Base-by-base conservation (phyloP, 2,797 vertebrate species). In the Scolopax rusticola region DNA sequence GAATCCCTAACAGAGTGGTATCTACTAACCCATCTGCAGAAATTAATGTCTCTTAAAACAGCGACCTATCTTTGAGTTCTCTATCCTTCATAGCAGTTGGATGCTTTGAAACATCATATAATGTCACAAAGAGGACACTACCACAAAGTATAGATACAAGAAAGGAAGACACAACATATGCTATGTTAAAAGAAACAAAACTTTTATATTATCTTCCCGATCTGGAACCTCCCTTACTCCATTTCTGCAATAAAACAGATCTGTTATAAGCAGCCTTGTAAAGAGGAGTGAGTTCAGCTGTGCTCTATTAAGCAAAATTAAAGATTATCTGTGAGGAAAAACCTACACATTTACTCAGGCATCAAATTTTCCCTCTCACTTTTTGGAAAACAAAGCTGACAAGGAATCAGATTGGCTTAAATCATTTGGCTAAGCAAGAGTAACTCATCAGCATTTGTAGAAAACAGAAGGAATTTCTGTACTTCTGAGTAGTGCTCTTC, bases 381-480 rank as follows among this genome's bases (percentile, higher is more conserved):
- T 93, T 61, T 79, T 81, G 38, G 30, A 93, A 93, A 94, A 94
- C 38, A 86, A 84, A 94, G 2, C 25, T 64, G 60, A 65, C 67
- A 91, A 93, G 21, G 12, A 84, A 75, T 93, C 95, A 84, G 9
- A 78, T 12, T 54, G 41, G 1, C 12, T 88, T 69, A 30, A 93
- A 40, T 84, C 7, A 40, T 79, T 88, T 84, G 27, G 3, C 30
- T 86, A 40, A 93, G 10, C 7, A 78, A 75, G 25, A 71, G 45
- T 33, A 87, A 47, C 4, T 45, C 12, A 41, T 63, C 32, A 28
- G 2, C 4, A 43, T 43, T 54, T 70, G 12, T 21, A 53, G 59
- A 75, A 83, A 86, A 56, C 7, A 51, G 33, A 45, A 78, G 15
- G 20, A 57, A 76, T 84, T 93, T 79, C 38, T 69, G 12, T 65